Conservation (phyloP, 2,113 vertebrate species). For the Protobothrops flavoviridis region DNA sequence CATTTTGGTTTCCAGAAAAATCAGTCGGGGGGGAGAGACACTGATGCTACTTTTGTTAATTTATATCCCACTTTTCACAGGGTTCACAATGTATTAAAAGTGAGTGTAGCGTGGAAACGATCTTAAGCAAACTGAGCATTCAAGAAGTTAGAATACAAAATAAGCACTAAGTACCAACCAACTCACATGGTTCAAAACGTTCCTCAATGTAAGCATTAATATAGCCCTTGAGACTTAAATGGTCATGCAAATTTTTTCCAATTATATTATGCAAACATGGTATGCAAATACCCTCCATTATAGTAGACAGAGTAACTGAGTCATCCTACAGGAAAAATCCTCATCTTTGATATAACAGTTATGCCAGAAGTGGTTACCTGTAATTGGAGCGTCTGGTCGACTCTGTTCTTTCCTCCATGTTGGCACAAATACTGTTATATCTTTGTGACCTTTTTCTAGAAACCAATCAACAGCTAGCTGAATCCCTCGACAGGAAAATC, state of each 20-base stretch:
- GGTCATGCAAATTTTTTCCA: background rate
- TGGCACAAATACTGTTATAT: slow-evolving; percentile 97
- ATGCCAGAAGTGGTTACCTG: slow-evolving; percentile 74
- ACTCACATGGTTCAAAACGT: background rate
- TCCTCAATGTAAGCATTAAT: background rate
- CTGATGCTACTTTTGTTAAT: background rate
- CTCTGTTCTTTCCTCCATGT: slow-evolving; percentile 99
- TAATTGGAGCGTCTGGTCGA: slow-evolving; percentile 93
- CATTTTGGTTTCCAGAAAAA: background rate
- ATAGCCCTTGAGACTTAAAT: background rate
- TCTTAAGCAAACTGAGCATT: background rate
- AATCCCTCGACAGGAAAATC: slow-evolving; percentile 96
- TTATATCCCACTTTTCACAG: background rate
- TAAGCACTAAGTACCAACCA: background rate
- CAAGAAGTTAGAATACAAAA: background rate
- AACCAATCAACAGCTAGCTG: slow-evolving; percentile 98
- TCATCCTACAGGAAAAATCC: background rate
- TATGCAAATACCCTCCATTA: background rate
- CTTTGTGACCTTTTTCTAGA: slow-evolving; percentile 95
- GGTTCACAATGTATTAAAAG: background rate
- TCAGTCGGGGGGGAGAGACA: background rate
- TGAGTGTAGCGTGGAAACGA: background rate
- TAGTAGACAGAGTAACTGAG: background rate
- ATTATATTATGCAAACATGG: background rate
- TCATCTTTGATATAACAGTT: background rate